Conservation (phyloP, 53 echinoderm and acorn worm species). For the Crossaster papposus region DNA sequence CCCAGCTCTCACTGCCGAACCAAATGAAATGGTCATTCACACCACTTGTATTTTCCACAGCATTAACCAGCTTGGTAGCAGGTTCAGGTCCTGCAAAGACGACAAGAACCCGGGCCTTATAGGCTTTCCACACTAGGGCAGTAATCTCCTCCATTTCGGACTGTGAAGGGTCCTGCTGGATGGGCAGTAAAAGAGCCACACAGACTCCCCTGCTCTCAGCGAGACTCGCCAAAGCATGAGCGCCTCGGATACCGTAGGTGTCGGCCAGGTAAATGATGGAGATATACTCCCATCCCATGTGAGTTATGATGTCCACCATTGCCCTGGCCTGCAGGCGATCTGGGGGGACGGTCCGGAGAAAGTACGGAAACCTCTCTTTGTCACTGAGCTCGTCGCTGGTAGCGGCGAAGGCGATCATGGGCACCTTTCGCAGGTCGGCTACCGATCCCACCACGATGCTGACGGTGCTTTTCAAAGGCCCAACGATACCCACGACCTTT, state of each 20-base stretch:
- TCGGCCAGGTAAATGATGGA: slow-evolving; percentile 35
- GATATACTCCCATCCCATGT: slow-evolving; percentile 58
- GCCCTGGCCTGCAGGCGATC: slow-evolving; percentile 55
- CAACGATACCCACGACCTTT: slow-evolving; percentile 35
- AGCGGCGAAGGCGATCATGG: slow-evolving; percentile 38
- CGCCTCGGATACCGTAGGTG: slow-evolving; percentile 48
- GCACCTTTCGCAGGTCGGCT: slow-evolving; percentile 29
- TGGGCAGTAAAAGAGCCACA: slow-evolving; percentile 35
- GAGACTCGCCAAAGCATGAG: slow-evolving; percentile 33
- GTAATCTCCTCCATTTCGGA: slow-evolving; percentile 19
- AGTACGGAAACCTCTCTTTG: slow-evolving; percentile 52
- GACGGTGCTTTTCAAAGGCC: slow-evolving; percentile 28
- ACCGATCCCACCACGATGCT: slow-evolving; percentile 21
- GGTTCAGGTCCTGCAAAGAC: slow-evolving; percentile 28
- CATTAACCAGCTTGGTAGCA: neutral
- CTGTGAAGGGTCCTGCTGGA: neutral
- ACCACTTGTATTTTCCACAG: neutral
- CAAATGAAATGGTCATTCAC: slow-evolving; percentile 20
- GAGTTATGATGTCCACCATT: slow-evolving; percentile 45
- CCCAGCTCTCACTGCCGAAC: slow-evolving; percentile 44
- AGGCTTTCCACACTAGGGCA: neutral
- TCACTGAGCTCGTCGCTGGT: slow-evolving; percentile 63
- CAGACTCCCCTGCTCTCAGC: slow-evolving; percentile 46
- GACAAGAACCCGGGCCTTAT: slow-evolving; percentile 43
- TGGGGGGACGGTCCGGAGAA: slow-evolving; percentile 60